Conservation (phyloP, 2,888 invertebrate genomes). For the Orgyia antiqua region DNA sequence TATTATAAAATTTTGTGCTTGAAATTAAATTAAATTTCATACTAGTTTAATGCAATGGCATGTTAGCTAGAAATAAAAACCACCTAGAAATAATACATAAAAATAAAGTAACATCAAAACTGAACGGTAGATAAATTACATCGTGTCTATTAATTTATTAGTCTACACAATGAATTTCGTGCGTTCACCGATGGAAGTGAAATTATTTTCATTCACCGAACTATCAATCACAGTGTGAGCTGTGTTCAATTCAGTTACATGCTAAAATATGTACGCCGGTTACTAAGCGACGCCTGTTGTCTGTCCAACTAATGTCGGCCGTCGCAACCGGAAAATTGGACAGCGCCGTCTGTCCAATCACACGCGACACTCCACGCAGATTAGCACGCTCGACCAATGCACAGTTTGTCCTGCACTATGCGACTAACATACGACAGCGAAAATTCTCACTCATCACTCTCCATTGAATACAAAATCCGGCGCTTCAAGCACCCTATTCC, state of each 20-base stretch:
- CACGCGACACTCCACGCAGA: constrained; percentile 74
- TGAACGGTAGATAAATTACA: too few relatives aligned
- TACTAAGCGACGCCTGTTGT: constrained; percentile 55
- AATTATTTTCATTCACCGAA: constrained; percentile 20
- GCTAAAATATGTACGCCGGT: constrained; percentile 47
- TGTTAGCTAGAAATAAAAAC: too few relatives aligned
- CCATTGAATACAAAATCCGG: constrained; percentile 52
- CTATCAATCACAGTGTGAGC: constrained; percentile 25
- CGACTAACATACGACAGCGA: constrained; percentile 36
- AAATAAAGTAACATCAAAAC: too few relatives aligned
- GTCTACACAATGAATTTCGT: neutral
- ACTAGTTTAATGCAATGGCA: too few relatives aligned
- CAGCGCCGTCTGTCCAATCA: constrained; percentile 72
- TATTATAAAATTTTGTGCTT: too few relatives aligned
- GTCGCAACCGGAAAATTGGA: constrained; percentile 73
- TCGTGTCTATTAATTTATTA: too few relatives aligned
- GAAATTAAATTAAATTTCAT: too few relatives aligned
- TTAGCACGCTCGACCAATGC: constrained; percentile 67
- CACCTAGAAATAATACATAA: too few relatives aligned
- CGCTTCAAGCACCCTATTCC: constrained; percentile 27
- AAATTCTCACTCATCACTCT: constrained; percentile 53
- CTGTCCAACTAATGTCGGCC: constrained; percentile 56
- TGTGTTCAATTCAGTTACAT: constrained; percentile 24
- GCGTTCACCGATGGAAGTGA: constrained; percentile 5
- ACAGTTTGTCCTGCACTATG: constrained; percentile 44